Evolutionary conservation across 2,113 vertebrate genomes (phyloP), one percentile per base, ranked within the genome.

Genomic region (Phoenicopterus ruber): DNA sequence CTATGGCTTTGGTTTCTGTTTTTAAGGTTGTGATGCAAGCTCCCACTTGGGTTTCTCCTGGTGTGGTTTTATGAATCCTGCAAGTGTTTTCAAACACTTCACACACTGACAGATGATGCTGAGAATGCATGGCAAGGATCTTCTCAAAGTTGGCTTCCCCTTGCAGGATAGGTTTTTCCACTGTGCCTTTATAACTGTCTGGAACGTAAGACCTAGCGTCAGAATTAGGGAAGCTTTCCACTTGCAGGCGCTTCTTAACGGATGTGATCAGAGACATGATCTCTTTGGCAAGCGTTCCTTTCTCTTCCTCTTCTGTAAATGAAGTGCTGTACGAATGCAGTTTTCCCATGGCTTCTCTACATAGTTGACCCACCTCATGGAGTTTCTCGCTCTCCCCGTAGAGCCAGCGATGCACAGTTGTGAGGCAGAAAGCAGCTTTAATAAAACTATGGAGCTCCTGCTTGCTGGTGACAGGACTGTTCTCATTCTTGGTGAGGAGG

Each of bases 361-460:
- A 99, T 4, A 98, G 92, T 13, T 87, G 83, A 2, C 65, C 38
- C 3, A 98, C 98, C 28, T 91, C 77, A 0, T 0, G 8, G 47
- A 98, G 93, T 1, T 36, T 25, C 16, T 91, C 93, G 0, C 61
- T 94, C 26, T 98, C 94, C 36, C 98, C 95, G 1, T 85, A 82
- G 14, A 99, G 98, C 97, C 98, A 98, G 25, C 91, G 98, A 84
- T 99, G 98, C 40, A 98, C 96, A 0, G 98, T 97, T 34, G 97
- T 46, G 16, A 99, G 98, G 47, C 98, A 99, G 80, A 99, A 99
- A 17, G 99, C 99, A 0, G 99, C 99, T 94, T 99, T 99, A 65
- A 99, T 94, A 61, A 99, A 98, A 49, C 98, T 98, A 38, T 99
- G 99, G 42, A 99, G 98, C 95, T 99, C 99, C 97, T 99, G 99